These are phyloP conservation scores for Amazona vittata DNA, from an alignment of 2,113 vertebrate genomes.

Conservation along the genomic window DNA sequence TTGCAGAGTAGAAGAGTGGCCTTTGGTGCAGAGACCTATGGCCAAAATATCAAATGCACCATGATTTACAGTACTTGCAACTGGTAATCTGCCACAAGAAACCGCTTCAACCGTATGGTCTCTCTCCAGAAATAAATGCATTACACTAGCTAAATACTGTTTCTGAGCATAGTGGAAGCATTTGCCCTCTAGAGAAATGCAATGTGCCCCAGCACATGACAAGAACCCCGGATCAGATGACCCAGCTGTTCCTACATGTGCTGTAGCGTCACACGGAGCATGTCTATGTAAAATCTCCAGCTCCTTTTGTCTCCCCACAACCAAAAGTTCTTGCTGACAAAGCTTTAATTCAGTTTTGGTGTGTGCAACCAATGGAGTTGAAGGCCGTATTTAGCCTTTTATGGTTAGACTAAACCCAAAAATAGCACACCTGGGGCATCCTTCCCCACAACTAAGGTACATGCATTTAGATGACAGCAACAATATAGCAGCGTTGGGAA, in stretches of 20 bases:
- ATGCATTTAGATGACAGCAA: constrained; percentile 44
- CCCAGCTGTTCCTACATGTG: background rate
- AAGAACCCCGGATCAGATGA: background rate
- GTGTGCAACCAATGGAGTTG: background rate
- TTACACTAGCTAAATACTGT: background rate
- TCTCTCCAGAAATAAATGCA: background rate
- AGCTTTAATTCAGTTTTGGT: background rate
- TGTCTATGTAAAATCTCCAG: background rate
- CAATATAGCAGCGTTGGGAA: background rate
- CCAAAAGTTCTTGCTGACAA: background rate
- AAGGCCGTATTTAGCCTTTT: background rate
- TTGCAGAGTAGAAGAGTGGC: background rate
- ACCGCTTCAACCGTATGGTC: background rate
- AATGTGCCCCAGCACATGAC: rapidly evolving
- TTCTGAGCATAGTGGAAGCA: background rate
- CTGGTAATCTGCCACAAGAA: background rate
- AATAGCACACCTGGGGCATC: background rate
- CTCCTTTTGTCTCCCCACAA: background rate
- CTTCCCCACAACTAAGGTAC: background rate
- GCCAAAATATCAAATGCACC: background rate
- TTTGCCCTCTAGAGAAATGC: background rate
- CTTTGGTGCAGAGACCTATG: background rate
- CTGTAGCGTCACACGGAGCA: background rate
- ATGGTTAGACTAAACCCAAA: background rate
- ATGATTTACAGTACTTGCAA: background rate